Percentiles rank a stretch among this genome's conserved stretches.
These are phyloP conservation scores for Actinia equina DNA, from an alignment of 64 coral and sea anemone genomes.

Conservation along the genomic window DNA sequence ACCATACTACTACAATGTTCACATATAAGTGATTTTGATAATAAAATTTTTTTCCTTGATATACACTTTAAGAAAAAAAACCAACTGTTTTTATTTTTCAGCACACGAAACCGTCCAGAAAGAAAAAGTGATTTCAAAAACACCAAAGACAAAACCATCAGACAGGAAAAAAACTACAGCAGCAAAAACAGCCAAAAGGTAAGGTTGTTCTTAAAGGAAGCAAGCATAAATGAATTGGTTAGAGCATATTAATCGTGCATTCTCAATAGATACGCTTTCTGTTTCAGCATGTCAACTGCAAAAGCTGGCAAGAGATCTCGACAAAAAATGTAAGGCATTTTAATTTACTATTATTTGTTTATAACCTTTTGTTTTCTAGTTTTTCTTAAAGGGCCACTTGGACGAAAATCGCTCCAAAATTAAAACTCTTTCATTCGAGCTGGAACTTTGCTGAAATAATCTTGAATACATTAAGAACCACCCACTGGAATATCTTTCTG, in stretches of 20 bases:
- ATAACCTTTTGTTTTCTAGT: background rate
- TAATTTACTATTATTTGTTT: background rate
- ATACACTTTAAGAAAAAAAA: no score
- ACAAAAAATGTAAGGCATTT: background rate
- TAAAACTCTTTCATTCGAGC: no score
- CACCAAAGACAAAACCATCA: background rate
- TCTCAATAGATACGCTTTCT: background rate
- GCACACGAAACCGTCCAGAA: background rate
- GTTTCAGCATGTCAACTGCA: background rate
- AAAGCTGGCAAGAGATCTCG: background rate
- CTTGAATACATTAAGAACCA: no score
- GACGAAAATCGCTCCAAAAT: no score
- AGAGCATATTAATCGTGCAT: background rate
- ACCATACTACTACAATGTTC: no score
- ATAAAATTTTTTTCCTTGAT: no score
- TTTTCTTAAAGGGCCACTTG: no score
- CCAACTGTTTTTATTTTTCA: background rate
- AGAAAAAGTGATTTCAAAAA: background rate
- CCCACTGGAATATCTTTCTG: no score
- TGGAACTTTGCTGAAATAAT: no score
- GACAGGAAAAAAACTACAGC: background rate
- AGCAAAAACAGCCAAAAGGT: background rate
- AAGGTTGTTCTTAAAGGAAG: no score
- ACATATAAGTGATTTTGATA: no score
- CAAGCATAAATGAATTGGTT: no score